Evolutionary conservation across 2,113 vertebrate genomes (phyloP), one percentile per base, ranked within the genome.

Genomic region (Cettia cetti): DNA sequence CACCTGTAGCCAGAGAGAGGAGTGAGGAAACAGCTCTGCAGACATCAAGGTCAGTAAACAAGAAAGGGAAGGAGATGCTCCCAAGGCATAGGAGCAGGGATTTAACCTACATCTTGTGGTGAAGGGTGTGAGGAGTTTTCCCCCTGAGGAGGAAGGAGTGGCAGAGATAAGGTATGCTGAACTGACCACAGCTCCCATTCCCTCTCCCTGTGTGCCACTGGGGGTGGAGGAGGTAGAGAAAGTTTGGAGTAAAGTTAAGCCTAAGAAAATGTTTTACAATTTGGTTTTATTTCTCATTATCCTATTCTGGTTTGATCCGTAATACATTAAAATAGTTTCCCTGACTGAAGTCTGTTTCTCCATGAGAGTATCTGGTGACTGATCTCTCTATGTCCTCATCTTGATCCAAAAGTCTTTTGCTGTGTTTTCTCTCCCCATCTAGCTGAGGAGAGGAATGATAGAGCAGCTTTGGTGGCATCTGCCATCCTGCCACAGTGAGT

Each of bases 231-330:
- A 74, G 7, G 4, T 15, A 9, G 49, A 30, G 35, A 44, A 56
- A 50, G 5, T 14, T 15, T 10, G 27, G 13, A 54, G 27, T 54
- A 37, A 75, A 61, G 15, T 20, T 53, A 40, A 47, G 8, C 27
- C 44, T 11, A 18, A 45, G 12, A 49, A 61, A 6, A 3, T 17
- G 9, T 56, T 92, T 44, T 44, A 30, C 0, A 0, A 21, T 60
- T 74, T 44, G 44, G 37, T 52, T 72, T 74, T 59, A 66, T 59
- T 81, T 81, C 77, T 74, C 15, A 10, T 74, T 52, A 39, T 33
- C 3, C 23, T 59, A 1, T 44, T 66, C 15, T 7, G 2, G 22
- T 52, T 74, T 52, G 15, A 39, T 20, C 50, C 13, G 15, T 74
- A 52, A 45, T 24, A 59, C 64, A 42, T 42, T 40, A 54, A 56